Evolutionary conservation across 1,140 invertebrate genomes (phyloP), one percentile per base, ranked within the genome.

Genomic region (Zeugodacus cucurbitae): DNA sequence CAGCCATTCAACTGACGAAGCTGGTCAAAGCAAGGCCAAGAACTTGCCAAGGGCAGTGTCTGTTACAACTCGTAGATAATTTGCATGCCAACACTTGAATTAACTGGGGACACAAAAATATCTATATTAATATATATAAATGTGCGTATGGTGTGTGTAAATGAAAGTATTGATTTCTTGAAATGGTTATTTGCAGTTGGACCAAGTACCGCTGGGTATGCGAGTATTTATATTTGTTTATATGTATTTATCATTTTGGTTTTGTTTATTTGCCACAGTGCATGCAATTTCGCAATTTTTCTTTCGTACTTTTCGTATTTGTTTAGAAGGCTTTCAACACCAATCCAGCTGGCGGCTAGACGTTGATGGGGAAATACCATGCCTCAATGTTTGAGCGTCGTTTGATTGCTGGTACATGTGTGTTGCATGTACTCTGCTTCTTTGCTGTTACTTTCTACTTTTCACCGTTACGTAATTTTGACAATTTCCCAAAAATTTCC

Each of bases 401-500:
- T n/a, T n/a, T n/a, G n/a, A n/a, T n/a, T n/a, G n/a, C n/a, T n/a
- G n/a, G n/a, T n/a, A n/a, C n/a, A 10, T 26, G 37, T 29, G 44
- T n/a, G n/a, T 37, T 78, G 37, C 70, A 78, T 44, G 37, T 22
- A 41, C 2, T 78, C 70, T 78, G 37, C 64, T 67, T n/a, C n/a
- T 6, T 7, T 34, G 64, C 64, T 64, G 32, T 29, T 37, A 5
- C 34, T 37, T 34, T 17, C 29, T 41, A 37, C 67, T 37, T 74
- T 74, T 74, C 34, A 20, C 7, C 34, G 67, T 74, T 34, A 74
- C 67, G 67, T 74, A 74, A 74, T 74, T 74, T 74, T 37, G 67
- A 74, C 37, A 74, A 74, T 74, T 74, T 74, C 32, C 67, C 67
- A 41, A 74, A 5, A 22, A 74, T 74, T 74, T 74, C 1, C 67